Conservation (phyloP, 2,888 invertebrate genomes). For the Cordylochernes scorpioides region DNA sequence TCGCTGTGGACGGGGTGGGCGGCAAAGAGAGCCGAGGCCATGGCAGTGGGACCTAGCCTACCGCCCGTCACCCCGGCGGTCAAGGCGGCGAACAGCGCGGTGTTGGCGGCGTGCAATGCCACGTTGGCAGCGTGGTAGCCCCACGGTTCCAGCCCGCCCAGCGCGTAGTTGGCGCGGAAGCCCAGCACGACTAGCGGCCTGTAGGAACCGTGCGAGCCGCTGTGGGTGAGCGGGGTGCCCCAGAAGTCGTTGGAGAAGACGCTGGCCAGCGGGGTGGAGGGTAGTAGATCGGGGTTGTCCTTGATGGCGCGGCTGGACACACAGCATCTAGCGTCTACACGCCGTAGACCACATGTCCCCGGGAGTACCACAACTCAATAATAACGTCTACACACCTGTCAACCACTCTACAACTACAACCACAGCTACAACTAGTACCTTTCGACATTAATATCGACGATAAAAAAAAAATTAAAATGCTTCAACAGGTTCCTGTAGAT, state of each 20-base stretch:
- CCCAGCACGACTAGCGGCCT: slow-evolving; percentile 68
- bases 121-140: slow-evolving; percentile 67
- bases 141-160: slow-evolving; percentile 40
- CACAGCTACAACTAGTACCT: no score
- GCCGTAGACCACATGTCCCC: no score
- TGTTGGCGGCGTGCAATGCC: slow-evolving; percentile 54
- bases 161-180: slow-evolving; percentile 50
- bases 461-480: no score
- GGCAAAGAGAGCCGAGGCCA: slow-evolving; percentile 64
- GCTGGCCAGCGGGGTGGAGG: slow-evolving; percentile 49
- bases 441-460: no score
- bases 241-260: slow-evolving; percentile 83
- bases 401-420: no score
- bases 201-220: slow-evolving; percentile 88
- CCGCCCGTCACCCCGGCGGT: slow-evolving; percentile 30
- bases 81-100: slow-evolving; percentile 48
- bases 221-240: slow-evolving; percentile 77
- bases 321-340: no score
- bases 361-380: no score
- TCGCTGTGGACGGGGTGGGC: slow-evolving; percentile 89
- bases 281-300: slow-evolving; percentile 70
- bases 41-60: slow-evolving; percentile 19
- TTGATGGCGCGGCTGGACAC: slow-evolving; percentile 80
- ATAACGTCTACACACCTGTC: no score
- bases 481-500: no score